Percentiles rank a stretch among this genome's conserved stretches.
Conservation (phyloP, 2,888 invertebrate genomes). For the Blastobasis adustella region DNA sequence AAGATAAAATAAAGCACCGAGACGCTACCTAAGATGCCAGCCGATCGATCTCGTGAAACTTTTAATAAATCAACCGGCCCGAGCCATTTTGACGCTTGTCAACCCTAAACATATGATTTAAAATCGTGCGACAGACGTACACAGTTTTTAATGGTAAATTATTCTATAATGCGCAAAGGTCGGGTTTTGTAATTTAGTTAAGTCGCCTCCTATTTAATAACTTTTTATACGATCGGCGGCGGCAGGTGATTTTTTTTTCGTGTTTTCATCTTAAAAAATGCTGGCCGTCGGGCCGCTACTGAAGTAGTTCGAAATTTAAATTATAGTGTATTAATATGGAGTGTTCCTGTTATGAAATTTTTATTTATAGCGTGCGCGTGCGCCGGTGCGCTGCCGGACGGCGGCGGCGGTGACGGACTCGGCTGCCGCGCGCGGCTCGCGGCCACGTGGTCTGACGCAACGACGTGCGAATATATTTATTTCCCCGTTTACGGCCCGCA, state of each 20-base stretch:
- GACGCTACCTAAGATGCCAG: slow-evolving; percentile 69
- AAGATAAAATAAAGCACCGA: slow-evolving; percentile 69
- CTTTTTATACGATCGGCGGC: slow-evolving; percentile 49
- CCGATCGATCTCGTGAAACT: slow-evolving; percentile 60
- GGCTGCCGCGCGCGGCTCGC: slow-evolving; percentile 6
- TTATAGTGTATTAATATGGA: slow-evolving; percentile 66
- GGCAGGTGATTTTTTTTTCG: slow-evolving; percentile 62
- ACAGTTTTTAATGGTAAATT: slow-evolving; percentile 52
- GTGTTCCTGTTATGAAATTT: slow-evolving; percentile 50
- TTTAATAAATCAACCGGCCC: slow-evolving; percentile 58
- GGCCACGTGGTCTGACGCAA: slow-evolving; percentile 44
- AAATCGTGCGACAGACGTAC: slow-evolving; percentile 35
- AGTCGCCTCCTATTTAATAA: slow-evolving; percentile 73
- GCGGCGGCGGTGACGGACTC: too few relatives aligned
- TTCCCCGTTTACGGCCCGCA: slow-evolving; percentile 45
- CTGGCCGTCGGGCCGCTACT: slow-evolving; percentile 52
- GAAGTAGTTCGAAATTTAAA: slow-evolving; percentile 67
- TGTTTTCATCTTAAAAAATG: slow-evolving; percentile 40
- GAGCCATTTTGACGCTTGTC: slow-evolving; percentile 68
- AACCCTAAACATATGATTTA: slow-evolving; percentile 49
- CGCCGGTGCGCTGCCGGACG: slow-evolving; percentile 13
- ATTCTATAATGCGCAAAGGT: slow-evolving; percentile 68
- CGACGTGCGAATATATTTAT: slow-evolving; percentile 57
- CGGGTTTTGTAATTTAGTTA: slow-evolving; percentile 71
- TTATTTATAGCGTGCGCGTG: slow-evolving; percentile 59